Evolutionary conservation across 2,113 vertebrate genomes (phyloP), one percentile per base, ranked within the genome.

Genomic region (Monopterus albus): DNA sequence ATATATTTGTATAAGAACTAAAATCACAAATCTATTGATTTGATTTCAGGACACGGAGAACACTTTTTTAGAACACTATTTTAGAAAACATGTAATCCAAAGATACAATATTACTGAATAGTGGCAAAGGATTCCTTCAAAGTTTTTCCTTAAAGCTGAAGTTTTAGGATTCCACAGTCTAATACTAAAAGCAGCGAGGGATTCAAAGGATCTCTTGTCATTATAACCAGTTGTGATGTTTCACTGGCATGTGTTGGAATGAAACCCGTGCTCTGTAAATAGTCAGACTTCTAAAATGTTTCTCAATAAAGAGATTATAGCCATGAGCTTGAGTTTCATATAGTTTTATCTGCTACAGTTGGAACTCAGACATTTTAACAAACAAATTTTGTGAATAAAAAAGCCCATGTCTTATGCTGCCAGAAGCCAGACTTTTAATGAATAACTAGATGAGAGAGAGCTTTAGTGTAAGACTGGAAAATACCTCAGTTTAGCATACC

Each of bases 151-250:
- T 4, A 2, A 77, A 67, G 65, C 31, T 31, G 5, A 38, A 73
- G 36, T 56, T 55, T 69, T 53, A 53, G 21, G 31, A 71, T 78
- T 72, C 59, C 71, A 68, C 50, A 70, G 13, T 35, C 4, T 71
- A 26, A 40, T 6, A 26, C 8, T 46, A 14, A 31, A 26, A 8
- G 7, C 17, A 21, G 28, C 25, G 58, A 7, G 18, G 1, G 8
- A 38, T 11, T 31, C 11, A 42, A 25, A 25, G 20, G 45, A 17
- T 3, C 1, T 23, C 29, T 9, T 56, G 15, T 28, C n/a, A 18
- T 0, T 28, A 21, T 56, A 23, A 36, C 12, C 23, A 52, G 23
- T 25, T 26, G 35, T 13, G 6, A 13, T 7, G 33, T 49, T 51
- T 53, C 8, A 0, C 3, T 60, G 47, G 28, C 12, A n/a, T 38